A percentile compares a stretch with the other conserved stretches of the same genome.
Conservation (phyloP, 2,888 invertebrate genomes). For the Hyppa rectilinea region DNA sequence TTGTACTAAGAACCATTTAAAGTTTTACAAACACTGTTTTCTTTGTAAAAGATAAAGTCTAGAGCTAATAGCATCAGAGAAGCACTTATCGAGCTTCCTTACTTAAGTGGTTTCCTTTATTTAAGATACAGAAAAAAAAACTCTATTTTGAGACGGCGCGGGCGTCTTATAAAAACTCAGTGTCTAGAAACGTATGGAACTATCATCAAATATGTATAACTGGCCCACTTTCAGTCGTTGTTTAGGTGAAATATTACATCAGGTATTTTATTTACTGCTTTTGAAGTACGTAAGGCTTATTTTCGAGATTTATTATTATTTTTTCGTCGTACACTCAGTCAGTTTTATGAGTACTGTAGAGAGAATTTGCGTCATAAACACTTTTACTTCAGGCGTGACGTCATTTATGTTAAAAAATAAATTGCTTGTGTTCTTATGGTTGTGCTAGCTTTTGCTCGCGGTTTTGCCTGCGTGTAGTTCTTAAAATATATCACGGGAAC, state of each 20-base stretch:
- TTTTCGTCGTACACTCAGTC: slow-evolving; percentile 1
- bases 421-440: neutral
- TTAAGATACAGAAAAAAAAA: slow-evolving; percentile 18
- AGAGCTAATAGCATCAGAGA: slow-evolving; percentile 24
- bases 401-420: neutral
- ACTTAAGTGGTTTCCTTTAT: slow-evolving; percentile 34
- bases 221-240: slow-evolving; percentile 18
- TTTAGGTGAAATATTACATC: slow-evolving; percentile 37
- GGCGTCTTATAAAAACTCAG: neutral
- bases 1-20: neutral
- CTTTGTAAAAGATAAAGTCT: slow-evolving; percentile 8
- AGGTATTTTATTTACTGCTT: slow-evolving; percentile 50
- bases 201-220: slow-evolving; percentile 47
- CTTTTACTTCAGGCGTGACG: slow-evolving; percentile 15
- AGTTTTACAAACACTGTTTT: slow-evolving; percentile 1
- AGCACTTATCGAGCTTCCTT: slow-evolving; percentile 34
- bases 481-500: too few species aligned
- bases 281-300: slow-evolving; percentile 26
- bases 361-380: slow-evolving; percentile 26
- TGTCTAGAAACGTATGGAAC: slow-evolving; percentile 4
- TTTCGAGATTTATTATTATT: slow-evolving; percentile 38
- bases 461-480: too few species aligned
- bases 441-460: too few species aligned
- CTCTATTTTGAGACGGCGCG: neutral
- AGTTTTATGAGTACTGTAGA: slow-evolving; percentile 18